Evolutionary conservation across 1,140 invertebrate species (phyloP).

Genomic region (Apis mellifera): DNA sequence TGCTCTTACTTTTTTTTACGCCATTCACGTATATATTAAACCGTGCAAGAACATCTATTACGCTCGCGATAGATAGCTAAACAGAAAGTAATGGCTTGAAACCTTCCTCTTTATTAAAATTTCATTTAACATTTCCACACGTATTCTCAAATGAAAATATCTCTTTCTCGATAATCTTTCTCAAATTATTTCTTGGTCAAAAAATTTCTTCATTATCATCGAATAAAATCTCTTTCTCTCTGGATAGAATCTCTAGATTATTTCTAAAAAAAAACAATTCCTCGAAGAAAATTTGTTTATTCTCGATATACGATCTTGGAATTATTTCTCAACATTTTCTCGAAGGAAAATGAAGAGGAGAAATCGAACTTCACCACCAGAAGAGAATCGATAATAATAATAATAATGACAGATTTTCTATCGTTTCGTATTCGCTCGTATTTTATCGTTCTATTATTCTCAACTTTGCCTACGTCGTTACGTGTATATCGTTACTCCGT

Average conservation of each 20-base stretch:
- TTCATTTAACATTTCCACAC: too few species aligned
- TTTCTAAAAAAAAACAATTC: too few species aligned
- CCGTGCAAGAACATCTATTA: too few species aligned
- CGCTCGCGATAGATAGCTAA: too few species aligned
- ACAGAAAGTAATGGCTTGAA: too few species aligned
- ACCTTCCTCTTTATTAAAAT: too few species aligned
- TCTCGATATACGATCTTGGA: not conserved
- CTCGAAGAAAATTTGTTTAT: not conserved
- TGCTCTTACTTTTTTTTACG: not conserved
- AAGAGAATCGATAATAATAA: not conserved
- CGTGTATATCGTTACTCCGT: constrained; percentile 54
- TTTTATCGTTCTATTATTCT: constrained; percentile 65
- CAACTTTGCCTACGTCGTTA: not conserved
- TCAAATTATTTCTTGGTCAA: too few species aligned
- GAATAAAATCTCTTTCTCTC: too few species aligned
- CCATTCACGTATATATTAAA: not conserved
- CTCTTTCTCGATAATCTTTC: too few species aligned
- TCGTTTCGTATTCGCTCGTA: constrained; percentile 56
- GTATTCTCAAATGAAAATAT: too few species aligned
- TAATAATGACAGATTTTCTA: constrained; percentile 57
- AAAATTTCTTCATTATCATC: too few species aligned
- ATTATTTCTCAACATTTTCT: not conserved
- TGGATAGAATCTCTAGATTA: too few species aligned
- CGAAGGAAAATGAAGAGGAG: not conserved
- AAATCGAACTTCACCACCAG: not conserved